phyloP scores from a whole-genome alignment of 1,140 invertebrate species.

The Oscheius sp. region DNA sequence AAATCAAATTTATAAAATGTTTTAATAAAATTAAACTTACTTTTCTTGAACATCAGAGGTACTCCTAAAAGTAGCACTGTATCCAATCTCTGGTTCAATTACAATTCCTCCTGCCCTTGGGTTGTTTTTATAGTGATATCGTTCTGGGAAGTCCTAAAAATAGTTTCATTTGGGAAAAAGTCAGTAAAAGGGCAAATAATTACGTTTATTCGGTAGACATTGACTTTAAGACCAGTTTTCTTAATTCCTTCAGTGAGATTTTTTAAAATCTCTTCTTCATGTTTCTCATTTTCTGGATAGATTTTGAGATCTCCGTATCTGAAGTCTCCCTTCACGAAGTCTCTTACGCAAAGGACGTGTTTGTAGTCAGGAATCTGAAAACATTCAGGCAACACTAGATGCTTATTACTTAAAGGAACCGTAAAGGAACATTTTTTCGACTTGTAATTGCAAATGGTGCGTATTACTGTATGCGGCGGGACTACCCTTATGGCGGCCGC shows the following conservation, averaged over 20 bases:
- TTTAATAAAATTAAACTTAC: too few species aligned
- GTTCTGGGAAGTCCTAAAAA: constrained; percentile 18
- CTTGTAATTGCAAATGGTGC: too few species aligned
- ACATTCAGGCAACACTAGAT: neutral
- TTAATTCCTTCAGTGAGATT: constrained; percentile 27
- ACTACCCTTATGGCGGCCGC: too few species aligned
- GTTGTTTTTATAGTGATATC: constrained; percentile 28
- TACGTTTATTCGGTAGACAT: constrained; percentile 28
- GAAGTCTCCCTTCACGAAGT: constrained; percentile 22
- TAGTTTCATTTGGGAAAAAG: too few species aligned
- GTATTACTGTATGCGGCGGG: too few species aligned
- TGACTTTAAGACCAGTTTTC: constrained; percentile 11
- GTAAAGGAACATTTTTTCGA: too few species aligned
- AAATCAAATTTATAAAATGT: too few species aligned
- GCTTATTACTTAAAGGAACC: too few species aligned
- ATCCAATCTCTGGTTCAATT: too few species aligned
- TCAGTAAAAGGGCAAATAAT: neutral
- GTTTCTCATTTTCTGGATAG: constrained; percentile 25
- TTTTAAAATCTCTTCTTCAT: constrained; percentile 10
- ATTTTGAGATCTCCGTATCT: constrained; percentile 27
- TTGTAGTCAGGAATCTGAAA: constrained; percentile 13
- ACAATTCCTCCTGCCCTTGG: constrained; percentile 22
- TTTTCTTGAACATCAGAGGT: too few species aligned
- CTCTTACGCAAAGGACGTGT: constrained; percentile 28
- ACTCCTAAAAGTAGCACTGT: too few species aligned